Base-by-base conservation (phyloP, 2,113 vertebrate species). In the Burhinus bistriatus region DNA sequence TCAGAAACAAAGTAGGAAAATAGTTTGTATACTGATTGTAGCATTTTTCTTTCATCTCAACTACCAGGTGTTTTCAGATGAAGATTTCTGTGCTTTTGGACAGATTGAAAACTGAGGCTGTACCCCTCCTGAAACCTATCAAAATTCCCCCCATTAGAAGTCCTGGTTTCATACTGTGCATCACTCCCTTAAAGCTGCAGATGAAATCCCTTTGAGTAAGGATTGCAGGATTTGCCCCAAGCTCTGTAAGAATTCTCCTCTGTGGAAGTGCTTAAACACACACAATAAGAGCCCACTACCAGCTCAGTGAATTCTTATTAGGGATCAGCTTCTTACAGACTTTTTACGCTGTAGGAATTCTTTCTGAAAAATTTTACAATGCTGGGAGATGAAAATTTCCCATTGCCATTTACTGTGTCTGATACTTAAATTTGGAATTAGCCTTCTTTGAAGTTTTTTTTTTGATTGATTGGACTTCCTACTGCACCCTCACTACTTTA, bases 211-310 rank as follows among this genome's bases (percentile, higher is more conserved):
- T 93, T 89, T 77, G 70, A 82, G 73, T 73, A 78, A 91, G 62
- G 66, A 92, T 89, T 83, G 81, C 65, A 87, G 81, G 95, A 94
- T 97, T 96, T 96, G 49, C 64, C 58, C 91, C 94, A 77, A 62
- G 86, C 68, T 91, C 97, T 93, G 32, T 89, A 89, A 90, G 91
- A 89, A 79, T 93, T 96, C 93, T 95, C 66, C 70, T 90, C 78
- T 90, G 51, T 69, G 57, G 87, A 95, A 83, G 75, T 86, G 84
- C 84, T 97, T 96, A 93, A 95, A 72, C 49, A 62, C 59, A 94
- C 66, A 88, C 83, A 96, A 54, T 82, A 81, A 92, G 57, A 97
- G 58, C 47, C 69, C 76, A 44, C 72, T 88, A 83, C 38, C 61
- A 90, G 85, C 87, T 93, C 85, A 93, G 61, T 94, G 93, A 97